Base-by-base conservation (phyloP, 2,888 invertebrate species). In the Andrena marginata region DNA sequence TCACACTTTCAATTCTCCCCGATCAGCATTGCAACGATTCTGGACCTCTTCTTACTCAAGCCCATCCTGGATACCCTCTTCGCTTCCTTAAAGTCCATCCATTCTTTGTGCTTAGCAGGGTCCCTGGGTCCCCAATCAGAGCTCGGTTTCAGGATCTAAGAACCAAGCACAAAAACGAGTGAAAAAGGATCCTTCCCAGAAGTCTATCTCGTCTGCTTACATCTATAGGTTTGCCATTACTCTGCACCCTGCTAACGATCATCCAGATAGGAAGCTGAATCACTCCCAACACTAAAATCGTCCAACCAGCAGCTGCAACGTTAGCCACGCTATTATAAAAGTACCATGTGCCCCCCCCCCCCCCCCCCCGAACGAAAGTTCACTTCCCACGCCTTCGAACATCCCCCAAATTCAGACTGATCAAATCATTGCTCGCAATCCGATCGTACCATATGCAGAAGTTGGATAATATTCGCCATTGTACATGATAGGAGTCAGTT, bases 91-190 rank as follows among this genome's bases (percentile, higher is more conserved):
- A 95, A 96, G n/a, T 95, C 94, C 0, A 92, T 91, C 97, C 97
- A 97, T 82, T 95, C 95, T 35, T 95, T 95, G 48, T 94, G 94
- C 0, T 93, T 94, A 35, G 95, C 94, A 0, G 94, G 92, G 79
- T 96, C 95, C 8, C 94, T 93, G 0, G 97, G 97, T 0, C 97
- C 97, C 97, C 97, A 97, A 5, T 95, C 93, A 16, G 94, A 90
- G 75, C 94, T 95, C 56, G 95, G 94, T 56, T 94, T 92, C 90
- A 96, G 95, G 0, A 94, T 95, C 96, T 95, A 93, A 68, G 86
- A 94, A 31, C 6, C 1, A 20, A 54, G n/a, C 23, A 23, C 13
- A 2, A 10, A 65, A 10, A 49, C 56, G n/a, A 26, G 33, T 8
- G 42, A 26, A 31, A 13, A 29, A 20, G 6, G 60, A 35, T 56